Percentiles rank a stretch among this genome's conserved stretches.
These are phyloP conservation scores for Muntiacus muntjak DNA, from an alignment of 2,113 vertebrate genomes.

Conservation along the genomic window DNA sequence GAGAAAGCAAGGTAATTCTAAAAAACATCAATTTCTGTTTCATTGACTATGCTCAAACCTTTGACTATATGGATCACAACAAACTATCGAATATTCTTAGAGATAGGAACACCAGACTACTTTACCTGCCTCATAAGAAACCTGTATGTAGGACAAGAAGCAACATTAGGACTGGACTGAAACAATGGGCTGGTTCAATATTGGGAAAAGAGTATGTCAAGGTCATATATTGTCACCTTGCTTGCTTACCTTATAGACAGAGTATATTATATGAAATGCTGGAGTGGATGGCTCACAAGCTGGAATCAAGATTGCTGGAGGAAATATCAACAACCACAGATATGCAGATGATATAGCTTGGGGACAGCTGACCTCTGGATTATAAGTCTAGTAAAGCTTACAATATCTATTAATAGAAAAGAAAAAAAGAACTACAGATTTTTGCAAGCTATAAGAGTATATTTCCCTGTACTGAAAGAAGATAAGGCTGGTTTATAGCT, in stretches of 20 bases:
- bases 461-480: neutral
- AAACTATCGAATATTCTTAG: neutral
- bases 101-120: neutral
- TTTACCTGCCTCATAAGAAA: neutral
- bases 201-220: neutral
- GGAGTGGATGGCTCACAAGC: neutral
- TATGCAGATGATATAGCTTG: neutral
- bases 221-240: neutral
- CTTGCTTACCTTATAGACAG: neutral
- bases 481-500: neutral
- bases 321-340: neutral
- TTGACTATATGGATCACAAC: neutral
- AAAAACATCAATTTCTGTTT: neutral
- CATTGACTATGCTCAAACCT: neutral
- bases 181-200: neutral
- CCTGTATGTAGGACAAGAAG: neutral
- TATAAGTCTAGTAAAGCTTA: neutral
- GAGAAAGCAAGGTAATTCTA: neutral
- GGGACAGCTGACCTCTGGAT: neutral
- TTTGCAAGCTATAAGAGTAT: neutral
- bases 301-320: neutral
- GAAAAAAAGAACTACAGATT: neutral
- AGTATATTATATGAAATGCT: neutral
- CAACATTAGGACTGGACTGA: neutral
- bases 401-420: neutral